Percentiles rank a stretch among this genome's conserved stretches.
These are phyloP conservation scores for Coronaproctus castanopsis DNA, from an alignment of 2,888 invertebrate genomes.

Conservation along the genomic window DNA sequence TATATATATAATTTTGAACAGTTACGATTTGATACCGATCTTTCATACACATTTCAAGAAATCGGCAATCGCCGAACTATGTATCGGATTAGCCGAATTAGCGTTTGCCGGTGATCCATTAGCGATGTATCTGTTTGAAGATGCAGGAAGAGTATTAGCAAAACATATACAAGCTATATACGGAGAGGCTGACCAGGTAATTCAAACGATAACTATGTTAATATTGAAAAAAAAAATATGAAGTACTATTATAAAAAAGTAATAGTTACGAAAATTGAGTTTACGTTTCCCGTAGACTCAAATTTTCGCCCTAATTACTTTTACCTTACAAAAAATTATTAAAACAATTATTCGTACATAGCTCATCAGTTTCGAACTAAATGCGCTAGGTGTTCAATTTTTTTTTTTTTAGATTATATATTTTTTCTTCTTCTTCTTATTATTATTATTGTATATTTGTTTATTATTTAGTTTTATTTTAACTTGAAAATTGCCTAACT, in stretches of 20 bases:
- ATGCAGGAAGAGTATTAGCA: slow-evolving; percentile 45
- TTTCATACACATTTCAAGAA: slow-evolving; percentile 71
- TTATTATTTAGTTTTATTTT: too few species aligned
- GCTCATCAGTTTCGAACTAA: too few species aligned
- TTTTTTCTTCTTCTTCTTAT: too few species aligned
- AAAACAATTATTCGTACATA: too few species aligned
- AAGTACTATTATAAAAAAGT: too few species aligned
- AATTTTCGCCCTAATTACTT: background rate
- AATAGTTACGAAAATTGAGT: too few species aligned
- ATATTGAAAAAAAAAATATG: background rate
- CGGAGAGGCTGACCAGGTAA: slow-evolving; percentile 36
- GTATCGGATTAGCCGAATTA: slow-evolving; percentile 45
- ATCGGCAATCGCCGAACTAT: slow-evolving; percentile 49
- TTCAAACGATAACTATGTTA: slow-evolving; percentile 15
- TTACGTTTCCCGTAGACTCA: background rate
- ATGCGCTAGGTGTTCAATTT: too few species aligned
- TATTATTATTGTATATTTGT: too few species aligned
- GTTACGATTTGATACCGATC: slow-evolving; percentile 40
- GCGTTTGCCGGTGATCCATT: slow-evolving; percentile 53
- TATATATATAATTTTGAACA: too few species aligned
- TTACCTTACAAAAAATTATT: background rate
- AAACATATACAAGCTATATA: slow-evolving; percentile 42
- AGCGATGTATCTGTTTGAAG: slow-evolving; percentile 42
- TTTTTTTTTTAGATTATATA: too few species aligned
- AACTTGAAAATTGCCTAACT: too few species aligned